A percentile compares a stretch with the other conserved stretches of the same genome.
Evolutionary conservation across 2,888 invertebrate species (phyloP).

Genomic region (Macrophya annulata): DNA sequence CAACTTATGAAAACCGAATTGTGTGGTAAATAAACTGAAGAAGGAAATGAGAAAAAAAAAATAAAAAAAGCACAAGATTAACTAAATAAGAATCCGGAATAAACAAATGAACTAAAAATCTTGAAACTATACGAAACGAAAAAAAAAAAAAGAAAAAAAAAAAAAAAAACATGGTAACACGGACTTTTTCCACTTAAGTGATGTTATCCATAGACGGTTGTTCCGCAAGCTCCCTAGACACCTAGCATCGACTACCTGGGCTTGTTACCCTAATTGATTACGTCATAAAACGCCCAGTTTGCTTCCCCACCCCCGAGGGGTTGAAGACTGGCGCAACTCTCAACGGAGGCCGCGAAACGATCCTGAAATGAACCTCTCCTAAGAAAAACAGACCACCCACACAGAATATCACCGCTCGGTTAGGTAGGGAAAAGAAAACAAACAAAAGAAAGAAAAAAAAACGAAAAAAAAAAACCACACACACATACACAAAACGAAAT

Average conservation of each 20-base stretch:
- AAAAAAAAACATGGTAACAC: not conserved
- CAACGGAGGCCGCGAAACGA: slow-evolving; percentile 27
- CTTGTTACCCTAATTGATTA: slow-evolving; percentile 53
- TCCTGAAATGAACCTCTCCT: slow-evolving; percentile 2
- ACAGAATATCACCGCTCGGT: not conserved
- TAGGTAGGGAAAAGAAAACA: not conserved
- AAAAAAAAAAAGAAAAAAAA: not conserved
- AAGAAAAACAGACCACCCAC: slow-evolving; percentile 11
- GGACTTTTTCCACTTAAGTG: not conserved
- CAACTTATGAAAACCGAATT: not conserved
- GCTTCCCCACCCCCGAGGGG: slow-evolving; percentile 19
- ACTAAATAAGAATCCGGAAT: too few species aligned
- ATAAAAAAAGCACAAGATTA: not conserved
- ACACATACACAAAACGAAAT: too few species aligned
- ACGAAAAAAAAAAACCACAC: too few species aligned
- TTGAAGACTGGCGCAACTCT: slow-evolving; percentile 27
- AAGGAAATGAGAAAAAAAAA: not conserved
- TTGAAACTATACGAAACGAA: too few species aligned
- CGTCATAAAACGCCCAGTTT: slow-evolving; percentile 51
- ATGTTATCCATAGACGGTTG: slow-evolving; percentile 15
- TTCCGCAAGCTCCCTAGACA: slow-evolving; percentile 37
- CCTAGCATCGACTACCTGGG: slow-evolving; percentile 37
- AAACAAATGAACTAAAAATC: too few species aligned
- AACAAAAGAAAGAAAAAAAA: not conserved
- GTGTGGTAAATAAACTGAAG: not conserved